Evolutionary conservation across 2,888 invertebrate genomes (phyloP).

Genomic region (Orchesella flavescens): DNA sequence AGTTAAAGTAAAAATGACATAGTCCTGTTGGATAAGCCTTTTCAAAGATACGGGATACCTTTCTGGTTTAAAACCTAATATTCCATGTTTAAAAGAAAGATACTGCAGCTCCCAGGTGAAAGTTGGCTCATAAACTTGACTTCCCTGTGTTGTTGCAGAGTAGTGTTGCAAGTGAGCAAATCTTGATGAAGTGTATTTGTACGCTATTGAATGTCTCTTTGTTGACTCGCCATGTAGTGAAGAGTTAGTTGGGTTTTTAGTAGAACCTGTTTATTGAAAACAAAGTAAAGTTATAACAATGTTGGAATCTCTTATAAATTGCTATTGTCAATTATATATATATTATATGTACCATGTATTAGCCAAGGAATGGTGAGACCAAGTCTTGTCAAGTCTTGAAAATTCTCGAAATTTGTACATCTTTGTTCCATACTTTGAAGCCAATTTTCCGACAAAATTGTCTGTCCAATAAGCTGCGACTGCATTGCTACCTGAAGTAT

Average conservation of each 20-base stretch:
- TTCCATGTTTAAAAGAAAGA: conserved; percentile 6
- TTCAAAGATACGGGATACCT: conserved; percentile 11
- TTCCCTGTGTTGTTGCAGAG: not conserved
- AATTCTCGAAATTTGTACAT: not conserved
- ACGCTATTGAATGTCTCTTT: not conserved
- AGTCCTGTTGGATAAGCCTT: conserved; percentile 29
- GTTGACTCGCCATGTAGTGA: not conserved
- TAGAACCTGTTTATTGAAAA: not conserved
- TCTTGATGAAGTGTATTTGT: conserved; percentile 28
- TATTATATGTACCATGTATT: conserved; percentile 23
- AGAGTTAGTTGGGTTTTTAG: not conserved
- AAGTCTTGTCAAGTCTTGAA: not conserved
- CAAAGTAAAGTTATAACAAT: conserved; percentile 2
- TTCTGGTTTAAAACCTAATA: not conserved
- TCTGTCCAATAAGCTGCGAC: conserved; percentile 12
- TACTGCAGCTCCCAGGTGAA: conserved; percentile 20
- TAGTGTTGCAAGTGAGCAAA: conserved; percentile 41
- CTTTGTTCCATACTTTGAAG: not conserved
- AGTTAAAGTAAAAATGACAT: conserved; percentile 17
- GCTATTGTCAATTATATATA: not conserved
- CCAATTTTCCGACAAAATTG: conserved; percentile 25
- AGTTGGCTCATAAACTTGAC: not conserved
- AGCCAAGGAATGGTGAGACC: conserved; percentile 12
- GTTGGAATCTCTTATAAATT: not conserved
- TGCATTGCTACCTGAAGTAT: not conserved